Evolutionary conservation across 2,888 invertebrate species (phyloP), one percentile per base, ranked within the genome.

Genomic region (Pseudoips prasinana): DNA sequence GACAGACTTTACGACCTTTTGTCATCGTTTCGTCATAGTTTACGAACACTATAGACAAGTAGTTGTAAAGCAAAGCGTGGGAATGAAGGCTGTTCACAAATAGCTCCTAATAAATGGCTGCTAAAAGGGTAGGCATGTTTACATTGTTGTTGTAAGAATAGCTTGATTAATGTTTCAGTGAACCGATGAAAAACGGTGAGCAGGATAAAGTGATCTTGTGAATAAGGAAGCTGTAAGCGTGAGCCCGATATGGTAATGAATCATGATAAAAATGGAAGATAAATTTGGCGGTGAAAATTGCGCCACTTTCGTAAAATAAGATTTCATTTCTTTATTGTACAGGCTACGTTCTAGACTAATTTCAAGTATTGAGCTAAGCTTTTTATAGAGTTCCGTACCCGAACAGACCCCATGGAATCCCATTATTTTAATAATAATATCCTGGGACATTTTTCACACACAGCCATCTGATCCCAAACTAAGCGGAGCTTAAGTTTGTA

Each of bases 101-200:
- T 49, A 45, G 31, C 47, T 50, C 46, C 58, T 54, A 50, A 58
- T 56, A 59, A 47, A 56, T 52, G 53, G 39, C 29, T 39, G 51
- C 51, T 58, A 62, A 64, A 56, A 59, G 58, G 58, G 50, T 47
- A 22, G 36, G 46, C n/a, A 26, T 56, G 55, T 57, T 57, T 63
- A 51, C 44, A 50, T 50, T 53, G 36, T 36, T 37, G 41, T 45
- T 41, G 51, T 53, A 53, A 56, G 48, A 44, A 49, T 50, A 45
- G 49, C 51, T 58, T 51, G 52, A 62, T 62, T 46, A 47, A 46
- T 49, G 58, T 34, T 45, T 36, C 47, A 32, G 38, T 32, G 35
- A 32, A 26, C 32, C 42, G 58, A 47, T 54, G 56, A 52, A 52
- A 54, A 46, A 44, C 45, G 39, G 29, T 37, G 44, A 37, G 36